Conservation (phyloP, 2,113 vertebrate species). For the Pampusana beccarii region DNA sequence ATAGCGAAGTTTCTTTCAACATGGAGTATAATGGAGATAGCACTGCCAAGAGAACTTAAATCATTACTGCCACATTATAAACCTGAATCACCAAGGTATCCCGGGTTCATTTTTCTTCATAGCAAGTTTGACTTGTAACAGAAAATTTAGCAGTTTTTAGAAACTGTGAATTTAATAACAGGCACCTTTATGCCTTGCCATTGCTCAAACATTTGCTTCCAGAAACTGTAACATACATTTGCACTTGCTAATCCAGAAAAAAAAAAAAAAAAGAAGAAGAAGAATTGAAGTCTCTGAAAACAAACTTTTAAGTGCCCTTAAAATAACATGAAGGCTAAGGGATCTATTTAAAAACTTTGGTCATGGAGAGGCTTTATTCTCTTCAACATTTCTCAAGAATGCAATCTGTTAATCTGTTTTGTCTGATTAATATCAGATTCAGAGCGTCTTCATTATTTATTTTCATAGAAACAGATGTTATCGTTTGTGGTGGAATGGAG, state of each 20-base stretch:
- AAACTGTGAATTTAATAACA: not conserved
- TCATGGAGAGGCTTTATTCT: not conserved
- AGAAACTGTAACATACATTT: not conserved
- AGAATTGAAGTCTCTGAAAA: not conserved
- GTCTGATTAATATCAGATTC: slow-evolving; percentile 35
- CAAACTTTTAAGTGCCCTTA: not conserved
- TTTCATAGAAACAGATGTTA: slow-evolving; percentile 64
- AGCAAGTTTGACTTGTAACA: not conserved
- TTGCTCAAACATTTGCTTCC: not conserved
- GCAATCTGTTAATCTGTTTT: not conserved
- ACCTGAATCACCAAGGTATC: not conserved
- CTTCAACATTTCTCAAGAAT: not conserved
- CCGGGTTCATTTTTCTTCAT: not conserved
- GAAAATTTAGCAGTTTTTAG: slow-evolving; percentile 12
- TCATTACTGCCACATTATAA: not conserved
- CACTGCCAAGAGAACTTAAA: not conserved
- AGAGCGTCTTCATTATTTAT: slow-evolving; percentile 1
- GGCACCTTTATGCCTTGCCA: not conserved
- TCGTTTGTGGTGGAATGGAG: slow-evolving; percentile 27
- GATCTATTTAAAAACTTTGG: not conserved
- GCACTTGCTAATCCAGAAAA: not conserved
- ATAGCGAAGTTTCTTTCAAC: not conserved
- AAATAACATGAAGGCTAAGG: not conserved
- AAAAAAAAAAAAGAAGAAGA: not conserved
- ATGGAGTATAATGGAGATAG: not conserved